Evolutionary conservation across 2,113 vertebrate genomes (phyloP), one percentile per base, ranked within the genome.

Genomic region (Tachycineta bicolor): DNA sequence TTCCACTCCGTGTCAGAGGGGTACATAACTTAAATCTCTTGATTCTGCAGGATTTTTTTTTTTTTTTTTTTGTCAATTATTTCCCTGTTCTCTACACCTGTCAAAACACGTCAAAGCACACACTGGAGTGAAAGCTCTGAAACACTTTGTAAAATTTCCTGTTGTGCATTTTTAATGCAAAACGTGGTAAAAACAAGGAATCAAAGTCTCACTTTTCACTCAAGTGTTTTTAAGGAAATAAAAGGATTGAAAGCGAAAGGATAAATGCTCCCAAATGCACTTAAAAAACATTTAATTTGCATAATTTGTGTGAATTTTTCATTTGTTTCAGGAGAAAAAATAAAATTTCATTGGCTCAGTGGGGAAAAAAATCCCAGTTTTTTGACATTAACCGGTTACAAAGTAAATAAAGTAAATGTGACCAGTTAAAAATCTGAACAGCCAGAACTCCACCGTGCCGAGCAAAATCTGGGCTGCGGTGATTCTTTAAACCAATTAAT

Each of bases 91-190:
- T 31, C 10, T 53, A 31, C 52, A 53, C 17, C 52, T 53, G 28
- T 53, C 31, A 17, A 53, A 31, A 53, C 52, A 53, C 52, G 31
- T 31, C 28, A 31, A 53, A 31, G 7, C 52, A 31, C 52, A 55
- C 29, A 19, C 52, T 55, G 29, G 5, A 55, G 29, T 31, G 18
- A 55, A 12, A 55, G 52, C 52, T 18, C 17, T 19, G 52, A 55
- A 55, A 19, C 17, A 8, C 82, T 70, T 90, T 41, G 82, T 94
- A 96, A 97, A 87, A 95, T 81, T 94, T 94, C 93, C 91, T 89
- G 5, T 41, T 89, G 10, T 2, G 3, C 2, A 18, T 81, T 92
- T 95, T 69, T 9, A 94, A 90, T 47, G 82, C 6, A 25, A 65
- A 50, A 82, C 31, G 75, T 64, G 88, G 89, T 28, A 68, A 67